Conservation (phyloP, 2,888 invertebrate genomes). For the Chirona hameri region DNA sequence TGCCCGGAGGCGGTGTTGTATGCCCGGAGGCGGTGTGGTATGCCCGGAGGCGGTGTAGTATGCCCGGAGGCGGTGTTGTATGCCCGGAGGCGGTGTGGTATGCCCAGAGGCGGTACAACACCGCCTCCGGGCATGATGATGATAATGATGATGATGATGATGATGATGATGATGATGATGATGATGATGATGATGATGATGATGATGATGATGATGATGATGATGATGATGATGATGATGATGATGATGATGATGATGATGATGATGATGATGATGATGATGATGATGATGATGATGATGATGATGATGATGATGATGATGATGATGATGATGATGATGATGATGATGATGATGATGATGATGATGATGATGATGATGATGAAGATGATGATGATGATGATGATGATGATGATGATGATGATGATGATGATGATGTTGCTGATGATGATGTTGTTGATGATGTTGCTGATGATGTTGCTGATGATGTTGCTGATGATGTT, state of each 20-base stretch:
- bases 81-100: too few species aligned
- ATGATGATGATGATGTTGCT: too few species aligned
- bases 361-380: constrained; percentile 7
- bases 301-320: constrained; percentile 22
- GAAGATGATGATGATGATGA: constrained; percentile 6
- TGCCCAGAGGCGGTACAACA: too few species aligned
- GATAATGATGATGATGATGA: constrained; percentile 22
- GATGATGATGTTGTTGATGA: too few species aligned
- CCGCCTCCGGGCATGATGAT: too few species aligned
- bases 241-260: constrained; percentile 22
- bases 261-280: constrained; percentile 12
- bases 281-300: constrained; percentile 22
- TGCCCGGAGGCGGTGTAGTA: too few species aligned
- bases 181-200: constrained; percentile 22
- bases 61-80: too few species aligned
- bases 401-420: constrained; percentile 22
- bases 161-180: constrained; percentile 22
- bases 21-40: too few species aligned
- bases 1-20: too few species aligned
- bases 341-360: constrained; percentile 22
- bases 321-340: constrained; percentile 22
- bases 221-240: constrained; percentile 22
- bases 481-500: too few species aligned
- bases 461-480: too few species aligned
- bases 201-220: constrained; percentile 22